Evolutionary conservation across 2,888 invertebrate species (phyloP).

Genomic region (Orchestes rusci): DNA sequence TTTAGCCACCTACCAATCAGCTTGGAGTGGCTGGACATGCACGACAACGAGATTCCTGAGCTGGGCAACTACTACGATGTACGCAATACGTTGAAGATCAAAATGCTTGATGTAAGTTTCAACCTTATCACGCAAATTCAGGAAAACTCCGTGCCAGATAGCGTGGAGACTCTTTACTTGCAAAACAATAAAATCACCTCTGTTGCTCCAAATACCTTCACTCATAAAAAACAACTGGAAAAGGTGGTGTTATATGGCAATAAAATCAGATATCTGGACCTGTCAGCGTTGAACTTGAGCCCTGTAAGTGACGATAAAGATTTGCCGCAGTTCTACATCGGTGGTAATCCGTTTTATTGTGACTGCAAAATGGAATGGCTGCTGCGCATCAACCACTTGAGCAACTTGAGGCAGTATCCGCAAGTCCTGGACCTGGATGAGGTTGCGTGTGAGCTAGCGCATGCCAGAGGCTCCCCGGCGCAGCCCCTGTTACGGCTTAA

Average conservation of each 20-base stretch:
- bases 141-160: slow-evolving; percentile 64
- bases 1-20: slow-evolving; percentile 69
- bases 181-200: slow-evolving; percentile 67
- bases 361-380: slow-evolving; percentile 87
- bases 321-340: slow-evolving; percentile 71
- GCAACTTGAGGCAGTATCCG: slow-evolving; percentile 65
- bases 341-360: slow-evolving; percentile 76
- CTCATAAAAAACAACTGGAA: slow-evolving; percentile 61
- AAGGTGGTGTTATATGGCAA: slow-evolving; percentile 73
- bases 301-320: slow-evolving; percentile 59
- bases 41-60: slow-evolving; percentile 69
- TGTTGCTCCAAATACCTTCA: slow-evolving; percentile 64
- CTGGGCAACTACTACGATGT: slow-evolving; percentile 67
- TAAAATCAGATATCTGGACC: slow-evolving; percentile 63
- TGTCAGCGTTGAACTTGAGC: slow-evolving; percentile 63
- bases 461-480: slow-evolving; percentile 54
- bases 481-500: slow-evolving; percentile 61
- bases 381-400: slow-evolving; percentile 68
- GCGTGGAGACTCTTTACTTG: slow-evolving; percentile 62
- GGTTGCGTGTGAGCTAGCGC: slow-evolving; percentile 69
- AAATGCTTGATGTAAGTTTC: slow-evolving; percentile 70
- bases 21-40: slow-evolving; percentile 75
- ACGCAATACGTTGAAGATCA: slow-evolving; percentile 57
- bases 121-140: slow-evolving; percentile 63
- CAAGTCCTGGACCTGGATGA: slow-evolving; percentile 73